Evolutionary conservation across 2,113 vertebrate species (phyloP).

Genomic region (Agapornis roseicollis): DNA sequence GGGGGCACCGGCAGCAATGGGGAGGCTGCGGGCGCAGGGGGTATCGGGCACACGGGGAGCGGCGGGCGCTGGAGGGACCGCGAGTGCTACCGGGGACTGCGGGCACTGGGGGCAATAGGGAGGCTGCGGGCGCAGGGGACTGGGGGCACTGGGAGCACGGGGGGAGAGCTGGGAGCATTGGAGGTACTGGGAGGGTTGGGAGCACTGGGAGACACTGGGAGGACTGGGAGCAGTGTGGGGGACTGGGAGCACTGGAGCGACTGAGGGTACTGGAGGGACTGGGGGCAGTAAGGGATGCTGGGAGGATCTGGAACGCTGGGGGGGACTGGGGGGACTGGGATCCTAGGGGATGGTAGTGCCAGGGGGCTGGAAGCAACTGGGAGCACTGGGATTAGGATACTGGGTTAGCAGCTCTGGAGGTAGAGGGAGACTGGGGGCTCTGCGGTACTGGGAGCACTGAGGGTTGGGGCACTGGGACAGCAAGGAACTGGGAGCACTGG

Average conservation of each 20-base stretch:
- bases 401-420: background rate
- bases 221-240: too few relatives aligned
- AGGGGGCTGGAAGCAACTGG: background rate
- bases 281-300: background rate
- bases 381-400: fast-evolving
- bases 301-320: background rate
- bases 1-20: background rate
- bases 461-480: background rate
- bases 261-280: background rate
- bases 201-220: too few relatives aligned
- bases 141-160: too few relatives aligned
- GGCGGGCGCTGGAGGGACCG: too few relatives aligned
- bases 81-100: fast-evolving
- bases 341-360: background rate
- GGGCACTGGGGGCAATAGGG: too few relatives aligned
- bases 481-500: background rate
- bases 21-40: too few relatives aligned
- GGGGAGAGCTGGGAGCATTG: background rate
- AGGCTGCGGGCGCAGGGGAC: too few relatives aligned
- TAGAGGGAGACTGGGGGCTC: background rate
- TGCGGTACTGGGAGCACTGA: background rate
- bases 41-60: too few relatives aligned
- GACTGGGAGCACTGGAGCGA: background rate
- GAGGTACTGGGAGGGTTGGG: too few relatives aligned
- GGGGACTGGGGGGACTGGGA: too few relatives aligned